Evolutionary conservation across 2,113 vertebrate species (phyloP), one percentile per base, ranked within the genome.

Genomic region (Sander lucioperca): DNA sequence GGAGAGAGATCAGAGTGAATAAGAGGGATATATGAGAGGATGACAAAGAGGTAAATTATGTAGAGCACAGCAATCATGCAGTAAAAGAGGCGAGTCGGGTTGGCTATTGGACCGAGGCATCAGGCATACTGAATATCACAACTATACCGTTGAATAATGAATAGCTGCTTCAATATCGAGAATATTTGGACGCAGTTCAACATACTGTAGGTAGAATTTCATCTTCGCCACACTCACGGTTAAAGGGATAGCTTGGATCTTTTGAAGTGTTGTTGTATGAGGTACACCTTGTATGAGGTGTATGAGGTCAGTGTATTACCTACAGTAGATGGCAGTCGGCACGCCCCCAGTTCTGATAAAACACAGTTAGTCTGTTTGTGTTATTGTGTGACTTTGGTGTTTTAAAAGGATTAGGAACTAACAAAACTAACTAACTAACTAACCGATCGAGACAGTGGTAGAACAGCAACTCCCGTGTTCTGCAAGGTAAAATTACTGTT

Each of bases 141-240:
- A 87, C 85, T 86, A 88, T 75, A 67, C 74, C 85, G 86, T 61
- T 92, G 85, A 93, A 94, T 94, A 89, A 92, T 90, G 86, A 83
- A 93, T 90, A 45, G 69, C 80, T 81, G 75, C 75, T 88, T 93
- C 88, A 59, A 74, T 87, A 90, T 80, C 68, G 62, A 82, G 79
- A 82, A 86, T 77, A 77, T 57, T 82, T 84, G 78, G 86, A 86
- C 76, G 84, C 88, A 87, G 77, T 81, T 84, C 89, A 89, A 80
- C 69, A 85, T 63, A 64, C 74, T 84, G 48, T 66, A 74, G 48
- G 76, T 79, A 71, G 79, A 82, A 86, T 51, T 36, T 86, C 47
- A 50, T 73, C 47, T 63, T 59, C 13, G 48, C 57, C 25, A 47
- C 57, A 79, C 68, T 75, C 65, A 61, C 45, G 71, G 68, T 51